Conservation (phyloP, 2,797 vertebrate genomes). For the Thunnus albacares region DNA sequence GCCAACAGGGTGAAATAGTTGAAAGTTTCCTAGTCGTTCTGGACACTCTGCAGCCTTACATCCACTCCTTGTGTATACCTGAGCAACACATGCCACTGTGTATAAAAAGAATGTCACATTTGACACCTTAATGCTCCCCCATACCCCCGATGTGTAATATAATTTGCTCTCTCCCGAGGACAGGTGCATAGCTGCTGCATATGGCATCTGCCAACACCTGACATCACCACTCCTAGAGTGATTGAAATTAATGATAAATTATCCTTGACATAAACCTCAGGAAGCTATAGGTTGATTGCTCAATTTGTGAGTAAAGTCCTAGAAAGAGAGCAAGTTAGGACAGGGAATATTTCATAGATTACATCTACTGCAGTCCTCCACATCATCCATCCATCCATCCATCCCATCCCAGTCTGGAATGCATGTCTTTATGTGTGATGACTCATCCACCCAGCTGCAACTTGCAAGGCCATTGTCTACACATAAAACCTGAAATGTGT, state of each 20-base stretch:
- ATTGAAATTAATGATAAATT: constrained; percentile 18
- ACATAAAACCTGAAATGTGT: constrained; percentile 15
- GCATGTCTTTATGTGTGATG: constrained; percentile 6
- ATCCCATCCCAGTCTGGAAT: background rate
- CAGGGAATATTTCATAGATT: constrained; percentile 16
- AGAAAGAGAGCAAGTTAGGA: background rate
- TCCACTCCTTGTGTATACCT: constrained; percentile 23
- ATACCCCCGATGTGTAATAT: constrained; percentile 5
- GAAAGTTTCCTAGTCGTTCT: constrained; percentile 36
- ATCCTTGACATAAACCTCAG: constrained; percentile 8
- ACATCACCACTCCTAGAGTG: background rate
- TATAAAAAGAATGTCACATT: constrained; percentile 27
- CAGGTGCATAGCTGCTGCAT: constrained; percentile 9
- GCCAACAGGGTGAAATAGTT: constrained; percentile 26
- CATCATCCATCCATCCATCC: background rate
- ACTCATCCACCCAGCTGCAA: constrained; percentile 31
- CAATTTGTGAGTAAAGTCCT: background rate
- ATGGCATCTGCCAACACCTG: constrained; percentile 14
- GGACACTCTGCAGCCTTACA: constrained; percentile 21
- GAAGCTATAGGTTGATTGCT: background rate
- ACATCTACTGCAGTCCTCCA: background rate
- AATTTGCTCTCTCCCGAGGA: constrained; percentile 6
- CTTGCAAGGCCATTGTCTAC: constrained; percentile 14
- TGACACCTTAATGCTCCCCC: constrained; percentile 33
- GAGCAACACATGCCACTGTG: constrained; percentile 43